Evolutionary conservation across 2,113 vertebrate species (phyloP), one percentile per base, ranked within the genome.

Genomic region (Megaceryle torquata): DNA sequence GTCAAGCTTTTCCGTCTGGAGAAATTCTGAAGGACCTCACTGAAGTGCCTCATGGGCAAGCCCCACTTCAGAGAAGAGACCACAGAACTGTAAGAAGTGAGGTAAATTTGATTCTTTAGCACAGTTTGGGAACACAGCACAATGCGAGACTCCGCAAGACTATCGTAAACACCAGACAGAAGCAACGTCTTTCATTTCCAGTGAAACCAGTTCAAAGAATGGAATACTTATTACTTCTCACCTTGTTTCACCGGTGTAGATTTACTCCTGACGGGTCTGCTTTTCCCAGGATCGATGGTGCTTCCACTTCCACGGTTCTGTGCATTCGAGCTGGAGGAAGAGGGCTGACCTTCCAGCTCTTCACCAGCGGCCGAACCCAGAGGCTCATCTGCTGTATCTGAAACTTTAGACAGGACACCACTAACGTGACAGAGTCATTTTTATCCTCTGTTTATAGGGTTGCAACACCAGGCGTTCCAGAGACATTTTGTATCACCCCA

Each of bases 351-450:
- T 77, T 99, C 98, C 57, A 95, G 68, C 76, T 98, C 97, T 94
- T 98, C 99, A 90, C 98, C 98, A 65, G 96, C 95, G 91, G 97
- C 97, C 93, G 98, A 98, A 53, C 93, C 93, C 84, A 95, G 96
- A 91, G 97, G 97, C 82, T 98, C 98, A 94, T 98, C 98, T 77
- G 97, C 97, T 95, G 97, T 97, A 95, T 98, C 98, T 97, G 98
- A 98, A 97, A 98, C 98, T 98, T 95, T 13, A 95, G 37, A 94
- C 20, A 86, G 72, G 51, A 94, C 60, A 56, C 10, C 48, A 65
- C 26, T 68, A 48, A 69, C 0, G 7, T 15, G 5, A 61, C 61
- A 87, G 50, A 28, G 39, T 46, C 22, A 37, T 26, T 60, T 91
- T 59, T 51, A 46, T 51, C 39, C 68, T 91, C 68, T 72, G 0